These are phyloP conservation scores for Labeo calbasu DNA, from an alignment of 2,797 vertebrate species.

Conservation along the genomic window DNA sequence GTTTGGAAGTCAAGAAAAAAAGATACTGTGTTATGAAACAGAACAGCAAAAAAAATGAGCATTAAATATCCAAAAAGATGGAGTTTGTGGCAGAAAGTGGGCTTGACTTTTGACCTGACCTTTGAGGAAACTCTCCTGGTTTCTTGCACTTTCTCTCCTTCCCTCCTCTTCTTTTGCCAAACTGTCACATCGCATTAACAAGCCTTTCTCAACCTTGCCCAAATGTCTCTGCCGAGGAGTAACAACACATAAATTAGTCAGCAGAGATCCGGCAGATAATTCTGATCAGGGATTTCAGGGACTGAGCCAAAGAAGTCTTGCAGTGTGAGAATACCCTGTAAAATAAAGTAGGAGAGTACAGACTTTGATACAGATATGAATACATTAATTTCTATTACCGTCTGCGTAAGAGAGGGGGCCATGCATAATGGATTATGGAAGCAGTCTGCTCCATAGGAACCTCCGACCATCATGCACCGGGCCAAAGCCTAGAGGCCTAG, in stretches of 20 bases:
- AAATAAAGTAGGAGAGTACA: constrained; percentile 28
- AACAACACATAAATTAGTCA: constrained; percentile 59
- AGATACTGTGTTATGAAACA: not conserved
- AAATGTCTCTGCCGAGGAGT: constrained; percentile 23
- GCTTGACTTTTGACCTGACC: constrained; percentile 26
- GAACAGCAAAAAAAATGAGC: not conserved
- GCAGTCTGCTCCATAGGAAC: constrained; percentile 3
- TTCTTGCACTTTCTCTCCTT: constrained; percentile 1
- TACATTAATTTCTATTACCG: constrained; percentile 44
- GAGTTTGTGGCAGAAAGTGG: constrained; percentile 14
- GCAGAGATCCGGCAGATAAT: constrained; percentile 35
- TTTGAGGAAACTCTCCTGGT: constrained; percentile 10
- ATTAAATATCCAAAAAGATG: not conserved
- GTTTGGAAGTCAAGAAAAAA: not conserved
- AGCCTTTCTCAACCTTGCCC: constrained; percentile 28
- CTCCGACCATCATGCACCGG: constrained; percentile 4
- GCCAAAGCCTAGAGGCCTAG: constrained; percentile 19
- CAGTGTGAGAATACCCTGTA: constrained; percentile 20
- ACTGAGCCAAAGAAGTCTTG: constrained; percentile 17
- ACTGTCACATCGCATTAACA: constrained; percentile 49
- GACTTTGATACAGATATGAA: constrained; percentile 45
- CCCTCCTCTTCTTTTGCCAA: constrained; percentile 11
- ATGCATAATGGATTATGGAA: constrained; percentile 46
- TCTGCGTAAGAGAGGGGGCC: constrained; percentile 12
- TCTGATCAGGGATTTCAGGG: constrained; percentile 34